Evolutionary conservation across 2,113 vertebrate genomes (phyloP), one percentile per base, ranked within the genome.

Genomic region (Dryoscopus gambensis): DNA sequence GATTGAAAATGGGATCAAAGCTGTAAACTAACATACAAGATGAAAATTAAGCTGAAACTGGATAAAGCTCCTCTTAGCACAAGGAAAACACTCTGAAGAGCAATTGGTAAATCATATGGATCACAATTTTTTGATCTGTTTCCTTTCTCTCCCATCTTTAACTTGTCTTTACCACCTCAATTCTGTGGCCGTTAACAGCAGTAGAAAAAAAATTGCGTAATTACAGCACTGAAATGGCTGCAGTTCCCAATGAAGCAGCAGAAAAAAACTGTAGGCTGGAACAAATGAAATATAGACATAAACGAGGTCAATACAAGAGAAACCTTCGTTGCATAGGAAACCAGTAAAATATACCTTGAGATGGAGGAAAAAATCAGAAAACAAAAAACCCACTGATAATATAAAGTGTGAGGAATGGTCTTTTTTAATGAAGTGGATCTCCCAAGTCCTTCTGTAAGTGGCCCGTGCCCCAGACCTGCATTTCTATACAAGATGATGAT

Each of bases 381-480:
- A 8, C 6, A 4, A 3, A 74, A 40, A 82, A 16, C 3, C 0
- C 5, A 8, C 11, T 47, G 37, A 15, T 28, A n/a, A 42, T 62
- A 49, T 37, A 81, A 73, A 77, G 6, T 9, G 9, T 49, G 7
- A 84, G 42, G 88, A 86, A 70, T 18, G 30, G n/a, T 30, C 31
- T 46, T 90, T 84, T 71, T 68, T 33, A 37, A 24, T 44, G 7
- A 69, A 44, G 23, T 20, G 13, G 11, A 52, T 56, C 12, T 81
- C 21, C 42, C 30, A 82, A 78, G 15, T 37, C 9, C 11, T 56
- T 80, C 42, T 57, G 10, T 39, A 77, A 56, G 13, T 15, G 80
- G 7, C 6, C 5, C n/a, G 1, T 81, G 35, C 4, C 35, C 52
- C 20, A 91, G 46, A 90, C 19, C 4, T 64, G 4, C 4, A 9